Percentiles rank a stretch among this genome's conserved stretches.
Evolutionary conservation across 1,140 invertebrate genomes (phyloP).

Genomic region (Ectropis grisescens): DNA sequence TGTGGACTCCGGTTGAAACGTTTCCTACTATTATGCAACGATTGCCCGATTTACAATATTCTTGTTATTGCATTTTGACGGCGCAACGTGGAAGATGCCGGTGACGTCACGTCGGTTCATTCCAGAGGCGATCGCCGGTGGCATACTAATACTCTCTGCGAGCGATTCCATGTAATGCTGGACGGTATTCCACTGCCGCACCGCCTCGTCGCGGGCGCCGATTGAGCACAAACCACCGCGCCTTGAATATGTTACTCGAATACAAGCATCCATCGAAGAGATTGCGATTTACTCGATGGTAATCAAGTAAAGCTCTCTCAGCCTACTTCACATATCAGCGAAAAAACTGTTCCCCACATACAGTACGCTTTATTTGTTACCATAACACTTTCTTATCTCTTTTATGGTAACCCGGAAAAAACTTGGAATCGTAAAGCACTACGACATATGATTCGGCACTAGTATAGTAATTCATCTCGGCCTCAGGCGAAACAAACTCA

Average conservation of each 20-base stretch:
- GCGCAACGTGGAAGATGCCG: constrained; percentile 31
- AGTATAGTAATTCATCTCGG: constrained; percentile 30
- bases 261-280: constrained; percentile 22
- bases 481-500: constrained; percentile 58
- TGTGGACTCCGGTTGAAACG: too few relatives aligned
- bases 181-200: constrained; percentile 32
- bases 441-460: too few relatives aligned
- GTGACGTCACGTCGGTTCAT: constrained; percentile 52
- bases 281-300: too few relatives aligned
- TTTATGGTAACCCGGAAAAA: too few relatives aligned
- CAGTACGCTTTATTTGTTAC: too few relatives aligned
- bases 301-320: too few relatives aligned
- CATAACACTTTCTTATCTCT: too few relatives aligned
- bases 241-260: constrained; percentile 61
- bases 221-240: constrained; percentile 50
- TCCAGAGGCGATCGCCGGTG: constrained; percentile 46
- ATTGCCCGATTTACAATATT: constrained; percentile 13
- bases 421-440: too few relatives aligned
- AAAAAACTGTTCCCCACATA: too few relatives aligned
- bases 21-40: constrained; percentile 9
- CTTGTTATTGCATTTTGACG: constrained; percentile 48
- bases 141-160: constrained; percentile 60
- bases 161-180: constrained; percentile 58
- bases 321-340: too few relatives aligned
- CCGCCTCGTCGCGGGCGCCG: constrained; percentile 9